These are phyloP conservation scores for Chrysolina americana DNA, from an alignment of 2,888 invertebrate species.

Conservation along the genomic window DNA sequence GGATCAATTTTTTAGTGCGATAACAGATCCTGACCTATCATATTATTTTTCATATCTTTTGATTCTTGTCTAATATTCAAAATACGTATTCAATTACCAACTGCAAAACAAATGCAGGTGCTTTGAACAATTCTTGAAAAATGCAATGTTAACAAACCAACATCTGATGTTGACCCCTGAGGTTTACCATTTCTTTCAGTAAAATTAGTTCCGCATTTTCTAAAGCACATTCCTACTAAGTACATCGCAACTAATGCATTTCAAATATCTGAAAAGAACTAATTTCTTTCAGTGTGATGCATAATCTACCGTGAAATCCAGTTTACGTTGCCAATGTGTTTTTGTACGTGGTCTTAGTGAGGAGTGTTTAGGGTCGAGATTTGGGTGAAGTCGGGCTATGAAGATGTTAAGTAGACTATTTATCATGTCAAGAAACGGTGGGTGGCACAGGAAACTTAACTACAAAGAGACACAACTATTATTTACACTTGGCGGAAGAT, in stretches of 20 bases:
- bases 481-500: slow-evolving; percentile 56
- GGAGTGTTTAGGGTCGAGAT: slow-evolving; percentile 40
- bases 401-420: slow-evolving; percentile 63
- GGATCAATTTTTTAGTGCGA: too few species aligned
- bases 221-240: slow-evolving; percentile 41
- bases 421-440: slow-evolving; percentile 67
- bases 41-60: too few species aligned
- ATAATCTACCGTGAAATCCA: slow-evolving; percentile 50
- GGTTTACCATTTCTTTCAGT: slow-evolving; percentile 48
- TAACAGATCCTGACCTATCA: too few species aligned
- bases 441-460: slow-evolving; percentile 66
- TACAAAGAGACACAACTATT: slow-evolving; percentile 59
- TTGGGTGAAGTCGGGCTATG: slow-evolving; percentile 48
- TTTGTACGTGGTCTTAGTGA: slow-evolving; percentile 18
- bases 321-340: slow-evolving; percentile 37
- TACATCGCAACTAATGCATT: slow-evolving; percentile 41
- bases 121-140: slow-evolving; percentile 1
- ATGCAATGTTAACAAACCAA: slow-evolving; percentile 34
- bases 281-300: slow-evolving; percentile 46
- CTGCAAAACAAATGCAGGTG: background rate
- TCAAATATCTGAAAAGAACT: slow-evolving; percentile 46
- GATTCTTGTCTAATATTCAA: too few species aligned
- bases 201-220: slow-evolving; percentile 47
- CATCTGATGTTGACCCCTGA: slow-evolving; percentile 47
- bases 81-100: background rate